Conservation (phyloP, 2,113 vertebrate species). For the Zonotrichia leucophrys region DNA sequence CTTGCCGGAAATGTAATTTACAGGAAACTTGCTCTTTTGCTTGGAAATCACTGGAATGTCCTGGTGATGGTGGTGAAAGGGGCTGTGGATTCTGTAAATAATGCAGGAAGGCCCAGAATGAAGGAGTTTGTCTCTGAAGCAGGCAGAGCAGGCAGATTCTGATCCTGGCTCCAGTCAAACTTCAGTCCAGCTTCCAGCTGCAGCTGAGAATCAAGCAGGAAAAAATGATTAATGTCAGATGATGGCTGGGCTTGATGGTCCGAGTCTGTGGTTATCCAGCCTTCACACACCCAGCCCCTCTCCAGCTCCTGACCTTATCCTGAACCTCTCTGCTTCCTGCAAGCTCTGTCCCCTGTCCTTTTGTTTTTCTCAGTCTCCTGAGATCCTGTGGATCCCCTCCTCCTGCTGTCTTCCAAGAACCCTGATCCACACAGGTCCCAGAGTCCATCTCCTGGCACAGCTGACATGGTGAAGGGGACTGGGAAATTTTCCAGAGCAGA, state of each 20-base stretch:
- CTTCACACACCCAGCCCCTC: background rate
- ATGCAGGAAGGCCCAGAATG: background rate
- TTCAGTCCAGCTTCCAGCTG: background rate
- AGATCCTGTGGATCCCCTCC: background rate
- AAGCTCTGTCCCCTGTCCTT: background rate
- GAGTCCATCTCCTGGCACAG: background rate
- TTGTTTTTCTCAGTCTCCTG: background rate
- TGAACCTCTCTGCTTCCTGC: slow-evolving; percentile 5
- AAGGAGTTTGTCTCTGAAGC: background rate
- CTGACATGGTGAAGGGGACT: background rate
- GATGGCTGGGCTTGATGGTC: background rate
- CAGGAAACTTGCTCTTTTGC: background rate
- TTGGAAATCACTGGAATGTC: slow-evolving; percentile 13
- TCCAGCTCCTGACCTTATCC: background rate
- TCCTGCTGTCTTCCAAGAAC: background rate
- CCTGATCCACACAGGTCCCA: background rate
- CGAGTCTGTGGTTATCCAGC: background rate
- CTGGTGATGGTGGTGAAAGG: background rate
- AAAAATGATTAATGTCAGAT: background rate
- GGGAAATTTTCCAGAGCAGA: background rate
- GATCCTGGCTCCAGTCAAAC: background rate
- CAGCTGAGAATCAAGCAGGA: background rate
- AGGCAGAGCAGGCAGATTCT: background rate
- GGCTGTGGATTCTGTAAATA: background rate
- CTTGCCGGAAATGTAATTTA: slow-evolving; percentile 16